Conservation (phyloP, 2,113 vertebrate species). For the Megaceryle maxima region DNA sequence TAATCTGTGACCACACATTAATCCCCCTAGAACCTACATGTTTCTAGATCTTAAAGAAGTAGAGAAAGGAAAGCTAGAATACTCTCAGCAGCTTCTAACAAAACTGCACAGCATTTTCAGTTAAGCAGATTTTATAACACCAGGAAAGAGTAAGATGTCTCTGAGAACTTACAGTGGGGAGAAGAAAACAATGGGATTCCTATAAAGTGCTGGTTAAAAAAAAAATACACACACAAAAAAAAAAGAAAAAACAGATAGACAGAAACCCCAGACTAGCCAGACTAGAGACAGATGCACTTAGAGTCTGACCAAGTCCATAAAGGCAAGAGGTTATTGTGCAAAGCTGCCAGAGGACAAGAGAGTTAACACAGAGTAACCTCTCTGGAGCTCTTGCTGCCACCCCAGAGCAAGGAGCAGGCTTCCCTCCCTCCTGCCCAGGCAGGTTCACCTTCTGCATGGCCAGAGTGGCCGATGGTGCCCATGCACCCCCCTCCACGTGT, state of each 20-base stretch:
- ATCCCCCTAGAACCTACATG: slow-evolving; percentile 8
- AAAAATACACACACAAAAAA: background rate
- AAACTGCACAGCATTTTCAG: background rate
- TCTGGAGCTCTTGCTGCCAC: background rate
- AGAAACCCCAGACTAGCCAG: background rate
- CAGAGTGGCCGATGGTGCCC: accelerated
- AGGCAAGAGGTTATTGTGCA: background rate
- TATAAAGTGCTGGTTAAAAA: background rate
- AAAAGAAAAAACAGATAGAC: background rate
- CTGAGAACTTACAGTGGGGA: background rate
- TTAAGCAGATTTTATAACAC: background rate
- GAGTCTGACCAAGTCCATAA: background rate
- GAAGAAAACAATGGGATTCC: background rate
- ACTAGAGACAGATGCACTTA: background rate
- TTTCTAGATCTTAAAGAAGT: slow-evolving; percentile 18
- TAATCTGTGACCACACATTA: slow-evolving; percentile 13
- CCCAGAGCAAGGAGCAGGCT: background rate
- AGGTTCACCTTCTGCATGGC: accelerated
- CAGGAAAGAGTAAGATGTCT: background rate
- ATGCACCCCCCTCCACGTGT: background rate
- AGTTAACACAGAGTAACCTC: background rate
- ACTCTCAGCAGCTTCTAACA: background rate
- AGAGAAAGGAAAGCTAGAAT: background rate
- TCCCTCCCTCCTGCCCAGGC: background rate
- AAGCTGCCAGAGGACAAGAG: background rate